Conservation (phyloP, 1,140 invertebrate genomes). For the Coptotermes formosanus region DNA sequence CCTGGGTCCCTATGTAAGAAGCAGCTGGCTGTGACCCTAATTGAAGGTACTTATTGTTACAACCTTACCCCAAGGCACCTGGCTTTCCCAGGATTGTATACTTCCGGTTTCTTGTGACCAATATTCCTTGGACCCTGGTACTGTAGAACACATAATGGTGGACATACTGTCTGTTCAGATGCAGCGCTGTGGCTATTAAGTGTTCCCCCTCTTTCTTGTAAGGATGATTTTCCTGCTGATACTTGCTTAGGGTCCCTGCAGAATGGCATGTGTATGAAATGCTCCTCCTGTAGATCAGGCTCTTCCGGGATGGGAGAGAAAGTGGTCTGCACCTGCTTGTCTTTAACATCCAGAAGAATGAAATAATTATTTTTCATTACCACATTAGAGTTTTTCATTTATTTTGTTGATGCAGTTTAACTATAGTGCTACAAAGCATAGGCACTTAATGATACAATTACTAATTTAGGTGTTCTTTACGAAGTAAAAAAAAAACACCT, state of each 20-base stretch:
- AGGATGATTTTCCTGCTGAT: neutral
- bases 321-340: constrained; percentile 35
- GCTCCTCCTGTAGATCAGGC: constrained; percentile 31
- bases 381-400: too few species aligned
- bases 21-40: too few species aligned
- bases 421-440: too few species aligned
- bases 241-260: constrained; percentile 49
- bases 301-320: constrained; percentile 8
- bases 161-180: neutral
- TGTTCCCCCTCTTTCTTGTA: neutral
- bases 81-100: neutral
- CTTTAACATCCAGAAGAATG: constrained; percentile 26
- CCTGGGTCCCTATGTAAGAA: too few species aligned
- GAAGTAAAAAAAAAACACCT: too few species aligned
- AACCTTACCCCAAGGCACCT: neutral
- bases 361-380: too few species aligned
- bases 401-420: too few species aligned
- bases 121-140: neutral
- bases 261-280: constrained; percentile 53
- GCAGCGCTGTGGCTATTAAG: neutral
- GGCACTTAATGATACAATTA: too few species aligned
- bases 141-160: neutral
- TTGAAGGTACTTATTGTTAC: too few species aligned
- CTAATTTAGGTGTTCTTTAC: too few species aligned
- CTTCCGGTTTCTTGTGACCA: neutral